Percentiles rank a stretch among this genome's conserved stretches.
Evolutionary conservation across 2,113 vertebrate species (phyloP).

Genomic region (Dasyprocta punctata): DNA sequence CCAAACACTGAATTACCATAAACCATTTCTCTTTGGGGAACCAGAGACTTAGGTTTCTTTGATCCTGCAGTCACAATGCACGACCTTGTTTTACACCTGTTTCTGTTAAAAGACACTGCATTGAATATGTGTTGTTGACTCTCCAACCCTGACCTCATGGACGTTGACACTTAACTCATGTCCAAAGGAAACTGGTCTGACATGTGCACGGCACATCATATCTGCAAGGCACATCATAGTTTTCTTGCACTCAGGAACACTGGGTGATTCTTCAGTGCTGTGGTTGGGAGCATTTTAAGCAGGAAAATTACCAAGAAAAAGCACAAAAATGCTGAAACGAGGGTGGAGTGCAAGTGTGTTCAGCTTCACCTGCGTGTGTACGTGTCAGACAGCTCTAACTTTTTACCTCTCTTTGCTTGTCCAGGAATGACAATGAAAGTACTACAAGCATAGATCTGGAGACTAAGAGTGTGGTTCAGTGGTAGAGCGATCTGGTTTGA

Average conservation of each 20-base stretch:
- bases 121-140: background rate
- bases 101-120: background rate
- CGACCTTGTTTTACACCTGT: background rate
- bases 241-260: background rate
- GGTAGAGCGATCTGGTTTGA: background rate
- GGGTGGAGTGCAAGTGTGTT: rapidly evolving
- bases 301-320: background rate
- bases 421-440: background rate
- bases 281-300: background rate
- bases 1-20: background rate
- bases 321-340: background rate
- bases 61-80: background rate
- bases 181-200: background rate
- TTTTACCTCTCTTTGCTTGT: background rate
- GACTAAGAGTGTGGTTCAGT: background rate
- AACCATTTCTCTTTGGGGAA: background rate
- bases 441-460: rapidly evolving
- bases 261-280: background rate
- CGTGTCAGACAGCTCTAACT: rapidly evolving
- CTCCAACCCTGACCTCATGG: background rate
- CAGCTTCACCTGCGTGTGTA: background rate
- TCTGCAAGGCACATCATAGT: background rate
- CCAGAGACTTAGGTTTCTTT: background rate
- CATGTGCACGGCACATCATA: rapidly evolving
- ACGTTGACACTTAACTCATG: background rate